phyloP scores from a whole-genome alignment of 2,113 vertebrate genomes.

The Arizona elegans region DNA sequence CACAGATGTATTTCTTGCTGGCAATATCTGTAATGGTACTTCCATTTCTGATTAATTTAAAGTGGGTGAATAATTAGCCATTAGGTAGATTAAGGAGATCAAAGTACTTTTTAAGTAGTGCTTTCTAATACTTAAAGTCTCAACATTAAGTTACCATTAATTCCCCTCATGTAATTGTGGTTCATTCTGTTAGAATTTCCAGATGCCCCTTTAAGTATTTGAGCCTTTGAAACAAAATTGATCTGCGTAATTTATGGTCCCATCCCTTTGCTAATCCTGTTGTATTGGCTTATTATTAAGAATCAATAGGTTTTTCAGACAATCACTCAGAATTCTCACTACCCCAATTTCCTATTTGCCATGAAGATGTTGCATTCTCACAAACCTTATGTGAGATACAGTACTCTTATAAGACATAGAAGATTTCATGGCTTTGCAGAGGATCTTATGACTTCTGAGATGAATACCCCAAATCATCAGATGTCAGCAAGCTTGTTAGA shows the following conservation, averaged over 20 bases:
- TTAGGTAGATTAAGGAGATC: conserved; percentile 17
- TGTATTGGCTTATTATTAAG: background rate
- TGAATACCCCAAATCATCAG: background rate
- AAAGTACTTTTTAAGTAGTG: background rate
- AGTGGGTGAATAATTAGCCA: background rate
- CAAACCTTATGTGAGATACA: background rate
- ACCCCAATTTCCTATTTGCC: background rate
- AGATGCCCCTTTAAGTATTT: background rate
- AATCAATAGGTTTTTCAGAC: background rate
- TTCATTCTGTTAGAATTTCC: background rate
- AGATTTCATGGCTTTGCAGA: background rate
- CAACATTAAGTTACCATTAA: background rate
- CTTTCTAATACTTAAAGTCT: background rate
- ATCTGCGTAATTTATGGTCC: background rate
- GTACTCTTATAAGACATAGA: background rate
- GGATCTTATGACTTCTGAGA: background rate
- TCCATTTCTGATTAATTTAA: background rate
- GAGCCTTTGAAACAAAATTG: background rate
- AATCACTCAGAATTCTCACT: background rate
- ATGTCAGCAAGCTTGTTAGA: background rate
- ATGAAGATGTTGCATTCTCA: background rate
- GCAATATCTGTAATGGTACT: conserved; percentile 8
- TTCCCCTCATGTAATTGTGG: background rate
- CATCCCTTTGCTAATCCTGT: background rate
- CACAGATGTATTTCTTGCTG: background rate